A percentile compares a stretch with the other conserved stretches of the same genome.
Conservation (phyloP, 2,888 invertebrate genomes). For the Steromphala cineraria region DNA sequence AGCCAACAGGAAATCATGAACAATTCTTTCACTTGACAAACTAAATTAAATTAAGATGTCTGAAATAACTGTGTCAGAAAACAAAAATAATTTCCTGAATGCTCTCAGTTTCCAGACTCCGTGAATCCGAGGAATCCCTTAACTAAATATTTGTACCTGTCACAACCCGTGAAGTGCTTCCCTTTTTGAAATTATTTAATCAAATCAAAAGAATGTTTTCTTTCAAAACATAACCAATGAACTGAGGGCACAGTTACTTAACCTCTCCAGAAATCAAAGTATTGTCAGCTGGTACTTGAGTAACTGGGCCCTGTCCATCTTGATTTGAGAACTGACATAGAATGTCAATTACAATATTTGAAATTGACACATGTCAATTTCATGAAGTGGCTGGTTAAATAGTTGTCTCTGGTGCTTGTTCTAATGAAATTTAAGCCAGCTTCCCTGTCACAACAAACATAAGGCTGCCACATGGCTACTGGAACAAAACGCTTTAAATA, state of each 20-base stretch:
- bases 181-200: neutral
- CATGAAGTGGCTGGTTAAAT: neutral
- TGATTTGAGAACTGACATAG: neutral
- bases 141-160: too few relatives aligned
- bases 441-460: neutral
- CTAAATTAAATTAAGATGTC: too few relatives aligned
- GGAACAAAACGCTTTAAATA: neutral
- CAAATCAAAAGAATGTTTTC: neutral
- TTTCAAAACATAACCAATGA: neutral
- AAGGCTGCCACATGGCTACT: neutral
- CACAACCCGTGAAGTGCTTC: neutral
- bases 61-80: too few relatives aligned
- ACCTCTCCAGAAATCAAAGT: neutral
- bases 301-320: neutral
- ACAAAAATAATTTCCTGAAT: too few relatives aligned
- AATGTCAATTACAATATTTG: neutral
- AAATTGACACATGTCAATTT: neutral
- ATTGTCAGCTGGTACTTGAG: neutral
- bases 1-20: too few relatives aligned
- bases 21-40: too few relatives aligned
- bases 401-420: neutral
- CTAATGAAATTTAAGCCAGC: neutral
- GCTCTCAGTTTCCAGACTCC: too few relatives aligned
- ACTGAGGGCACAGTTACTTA: neutral
- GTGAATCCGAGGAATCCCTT: too few relatives aligned